Percentiles rank a stretch among this genome's conserved stretches.
Conservation (phyloP, 2,888 invertebrate species). For the Ormyrus thymus region DNA sequence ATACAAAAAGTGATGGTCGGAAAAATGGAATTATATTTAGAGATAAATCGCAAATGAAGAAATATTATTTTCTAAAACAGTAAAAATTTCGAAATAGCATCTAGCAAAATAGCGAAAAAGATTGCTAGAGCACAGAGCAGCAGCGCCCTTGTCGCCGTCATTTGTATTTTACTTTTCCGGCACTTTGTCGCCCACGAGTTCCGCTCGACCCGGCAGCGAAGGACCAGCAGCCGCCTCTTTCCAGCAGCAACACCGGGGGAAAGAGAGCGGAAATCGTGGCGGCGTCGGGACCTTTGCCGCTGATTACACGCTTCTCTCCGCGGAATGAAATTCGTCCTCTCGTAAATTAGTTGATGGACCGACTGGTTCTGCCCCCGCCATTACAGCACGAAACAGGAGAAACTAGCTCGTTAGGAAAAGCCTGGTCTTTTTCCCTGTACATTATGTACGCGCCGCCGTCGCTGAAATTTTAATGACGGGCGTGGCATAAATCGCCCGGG, state of each 20-base stretch:
- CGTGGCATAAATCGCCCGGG: conserved; percentile 20
- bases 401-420: conserved; percentile 3
- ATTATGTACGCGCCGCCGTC: conserved; percentile 28
- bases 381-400: neutral
- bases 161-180: conserved; percentile 22
- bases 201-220: neutral
- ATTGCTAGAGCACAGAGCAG: too few species aligned
- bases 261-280: neutral
- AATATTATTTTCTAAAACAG: too few species aligned
- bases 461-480: conserved; percentile 43
- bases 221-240: neutral
- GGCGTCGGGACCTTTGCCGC: neutral
- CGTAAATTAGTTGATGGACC: conserved; percentile 26
- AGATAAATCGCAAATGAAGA: too few species aligned
- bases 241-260: too few species aligned
- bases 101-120: too few species aligned
- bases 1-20: too few species aligned
- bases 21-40: too few species aligned
- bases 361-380: neutral
- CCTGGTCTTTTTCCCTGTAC: neutral
- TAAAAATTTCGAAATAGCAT: too few species aligned
- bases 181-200: neutral
- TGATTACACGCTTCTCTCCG: conserved; percentile 12
- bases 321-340: conserved; percentile 7
- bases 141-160: neutral